These are phyloP conservation scores for Oxyruncus cristatus DNA, from an alignment of 2,113 vertebrate genomes.

Conservation along the genomic window DNA sequence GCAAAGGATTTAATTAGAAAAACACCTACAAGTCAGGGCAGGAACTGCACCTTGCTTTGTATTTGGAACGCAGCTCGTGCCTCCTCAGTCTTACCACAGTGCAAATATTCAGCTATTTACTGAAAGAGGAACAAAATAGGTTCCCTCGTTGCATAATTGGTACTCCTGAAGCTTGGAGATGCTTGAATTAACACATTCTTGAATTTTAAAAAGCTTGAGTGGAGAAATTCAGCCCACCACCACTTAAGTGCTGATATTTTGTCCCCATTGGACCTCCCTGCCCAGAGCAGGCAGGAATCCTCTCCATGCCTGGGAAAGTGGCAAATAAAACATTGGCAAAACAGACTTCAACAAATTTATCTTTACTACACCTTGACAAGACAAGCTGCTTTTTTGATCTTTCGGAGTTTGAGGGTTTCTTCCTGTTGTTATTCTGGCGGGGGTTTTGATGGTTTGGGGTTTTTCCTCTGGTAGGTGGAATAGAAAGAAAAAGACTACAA, in stretches of 20 bases:
- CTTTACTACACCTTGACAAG: neutral
- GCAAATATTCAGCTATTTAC: conserved; percentile 33
- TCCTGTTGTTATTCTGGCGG: neutral
- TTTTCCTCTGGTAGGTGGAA: neutral
- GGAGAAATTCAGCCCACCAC: neutral
- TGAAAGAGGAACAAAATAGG: neutral
- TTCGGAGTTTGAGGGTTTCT: neutral
- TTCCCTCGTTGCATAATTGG: neutral
- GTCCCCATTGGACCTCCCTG: neutral
- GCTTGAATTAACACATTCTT: neutral
- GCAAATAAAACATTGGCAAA: neutral
- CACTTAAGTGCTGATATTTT: neutral
- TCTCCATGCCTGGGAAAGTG: neutral
- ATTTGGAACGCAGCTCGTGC: neutral
- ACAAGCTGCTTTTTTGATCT: neutral
- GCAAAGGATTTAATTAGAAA: conserved; percentile 31
- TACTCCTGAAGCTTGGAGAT: neutral
- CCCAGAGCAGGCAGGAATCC: neutral
- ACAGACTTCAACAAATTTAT: neutral
- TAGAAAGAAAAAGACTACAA: neutral
- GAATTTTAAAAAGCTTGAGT: neutral
- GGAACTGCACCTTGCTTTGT: neutral
- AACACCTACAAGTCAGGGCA: conserved; percentile 41
- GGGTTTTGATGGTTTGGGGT: accelerated
- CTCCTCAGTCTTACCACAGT: neutral